phyloP scores from a whole-genome alignment of 2,113 vertebrate genomes.

The Triplophysa tibetana region DNA sequence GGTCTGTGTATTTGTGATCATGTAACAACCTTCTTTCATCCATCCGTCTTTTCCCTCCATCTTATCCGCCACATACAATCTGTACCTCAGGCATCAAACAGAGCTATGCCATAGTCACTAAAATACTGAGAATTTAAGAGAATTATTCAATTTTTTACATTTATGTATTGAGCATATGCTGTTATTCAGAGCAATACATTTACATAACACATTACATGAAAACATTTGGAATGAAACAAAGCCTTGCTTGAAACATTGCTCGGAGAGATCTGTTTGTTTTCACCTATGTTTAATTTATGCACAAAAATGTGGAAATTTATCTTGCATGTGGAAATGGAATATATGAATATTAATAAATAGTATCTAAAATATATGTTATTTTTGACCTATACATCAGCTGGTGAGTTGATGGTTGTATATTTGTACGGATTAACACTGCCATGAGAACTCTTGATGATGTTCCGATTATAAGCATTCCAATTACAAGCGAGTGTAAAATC shows the following conservation, averaged over 20 bases:
- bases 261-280: constrained; percentile 2
- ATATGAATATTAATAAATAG: constrained; percentile 56
- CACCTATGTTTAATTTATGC: constrained; percentile 52
- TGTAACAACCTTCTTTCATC: constrained; percentile 13
- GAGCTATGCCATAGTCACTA: constrained; percentile 17
- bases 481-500: constrained; percentile 51
- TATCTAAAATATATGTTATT: constrained; percentile 51
- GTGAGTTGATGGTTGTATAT: constrained; percentile 22
- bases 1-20: constrained; percentile 97
- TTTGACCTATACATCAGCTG: constrained; percentile 32
- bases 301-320: constrained; percentile 60
- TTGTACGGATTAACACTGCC: constrained; percentile 71
- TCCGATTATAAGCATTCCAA: constrained; percentile 33
- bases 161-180: not conserved
- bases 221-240: constrained; percentile 24
- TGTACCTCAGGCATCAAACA: constrained; percentile 45
- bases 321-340: constrained; percentile 69
- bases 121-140: constrained; percentile 22
- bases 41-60: not conserved
- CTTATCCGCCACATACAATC: not conserved
- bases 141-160: not conserved
- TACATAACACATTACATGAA: not conserved
- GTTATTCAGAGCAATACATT: not conserved
- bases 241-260: constrained; percentile 9
- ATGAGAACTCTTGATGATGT: constrained; percentile 57